These are phyloP conservation scores for Odobenus rosmarus DNA, from an alignment of 2,113 vertebrate genomes.

Conservation along the genomic window DNA sequence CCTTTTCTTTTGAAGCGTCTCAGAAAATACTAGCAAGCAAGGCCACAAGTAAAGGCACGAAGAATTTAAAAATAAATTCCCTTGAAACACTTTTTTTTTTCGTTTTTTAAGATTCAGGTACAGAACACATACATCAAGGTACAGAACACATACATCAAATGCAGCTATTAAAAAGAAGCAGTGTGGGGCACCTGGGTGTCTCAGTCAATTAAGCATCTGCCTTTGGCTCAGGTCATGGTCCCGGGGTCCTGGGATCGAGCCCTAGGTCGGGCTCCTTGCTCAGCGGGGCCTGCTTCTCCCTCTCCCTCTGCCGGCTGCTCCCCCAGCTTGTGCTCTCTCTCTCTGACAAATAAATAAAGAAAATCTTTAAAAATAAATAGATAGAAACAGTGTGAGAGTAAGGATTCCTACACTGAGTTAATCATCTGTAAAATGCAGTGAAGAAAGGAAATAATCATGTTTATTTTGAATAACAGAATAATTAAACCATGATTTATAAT, in stretches of 20 bases:
- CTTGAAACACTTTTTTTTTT: not conserved
- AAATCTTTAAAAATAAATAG: not conserved
- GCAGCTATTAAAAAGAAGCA: not conserved
- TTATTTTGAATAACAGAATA: not conserved
- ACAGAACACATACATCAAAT: not conserved
- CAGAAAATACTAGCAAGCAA: not conserved
- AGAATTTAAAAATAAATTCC: not conserved
- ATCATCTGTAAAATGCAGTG: not conserved
- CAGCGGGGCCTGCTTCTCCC: not conserved
- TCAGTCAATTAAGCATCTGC: not conserved
- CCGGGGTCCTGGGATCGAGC: not conserved
- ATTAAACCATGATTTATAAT: constrained; percentile 18
- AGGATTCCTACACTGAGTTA: not conserved
- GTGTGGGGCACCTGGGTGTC: too few relatives aligned
- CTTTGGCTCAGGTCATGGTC: not conserved
- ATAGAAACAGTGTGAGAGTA: not conserved
- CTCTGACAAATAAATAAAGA: not conserved
- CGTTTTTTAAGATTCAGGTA: not conserved
- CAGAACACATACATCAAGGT: not conserved
- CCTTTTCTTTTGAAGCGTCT: not conserved
- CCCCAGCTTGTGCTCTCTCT: too few relatives aligned
- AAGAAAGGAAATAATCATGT: not conserved
- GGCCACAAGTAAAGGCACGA: not conserved
- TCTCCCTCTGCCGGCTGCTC: not conserved
- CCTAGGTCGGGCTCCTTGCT: not conserved